Evolutionary conservation across 2,797 vertebrate species (phyloP).

Genomic region (Sebastolobus alascanus): DNA sequence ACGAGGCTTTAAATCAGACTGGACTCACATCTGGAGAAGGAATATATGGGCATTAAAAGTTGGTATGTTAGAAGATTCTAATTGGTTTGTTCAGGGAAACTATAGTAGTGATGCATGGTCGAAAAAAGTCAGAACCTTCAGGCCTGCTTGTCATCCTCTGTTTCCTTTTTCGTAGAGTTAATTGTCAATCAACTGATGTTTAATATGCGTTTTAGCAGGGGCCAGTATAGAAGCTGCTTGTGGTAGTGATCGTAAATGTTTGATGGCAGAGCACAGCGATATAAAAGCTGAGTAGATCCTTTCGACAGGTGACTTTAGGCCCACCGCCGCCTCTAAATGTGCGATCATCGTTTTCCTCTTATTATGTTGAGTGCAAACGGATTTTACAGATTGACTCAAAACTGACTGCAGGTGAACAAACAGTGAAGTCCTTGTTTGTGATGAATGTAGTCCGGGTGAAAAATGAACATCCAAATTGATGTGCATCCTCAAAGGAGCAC

Average conservation of each 20-base stretch:
- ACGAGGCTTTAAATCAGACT: slow-evolving; percentile 25
- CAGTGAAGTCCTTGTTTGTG: slow-evolving; percentile 1
- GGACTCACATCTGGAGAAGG: background rate
- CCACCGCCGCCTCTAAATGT: slow-evolving; percentile 23
- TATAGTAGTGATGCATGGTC: background rate
- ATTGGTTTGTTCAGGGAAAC: background rate
- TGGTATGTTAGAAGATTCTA: background rate
- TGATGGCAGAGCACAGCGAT: slow-evolving; percentile 8
- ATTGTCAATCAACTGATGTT: slow-evolving; percentile 15
- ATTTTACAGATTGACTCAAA: slow-evolving; percentile 8
- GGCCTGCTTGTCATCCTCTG: background rate
- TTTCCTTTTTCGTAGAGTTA: background rate
- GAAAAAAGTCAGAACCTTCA: background rate
- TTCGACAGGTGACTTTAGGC: background rate
- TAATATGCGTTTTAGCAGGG: slow-evolving; percentile 26
- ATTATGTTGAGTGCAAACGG: slow-evolving; percentile 14
- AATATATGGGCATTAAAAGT: slow-evolving; percentile 31
- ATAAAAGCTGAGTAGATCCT: slow-evolving; percentile 7
- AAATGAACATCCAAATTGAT: slow-evolving; percentile 14
- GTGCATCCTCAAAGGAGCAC: background rate
- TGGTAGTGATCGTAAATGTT: slow-evolving; percentile 45
- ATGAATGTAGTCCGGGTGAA: slow-evolving; percentile 24
- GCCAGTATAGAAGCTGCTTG: slow-evolving; percentile 37
- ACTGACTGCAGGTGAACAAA: slow-evolving; percentile 5
- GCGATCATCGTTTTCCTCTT: background rate